Evolutionary conservation across 2,797 vertebrate genomes (phyloP).

Genomic region (Bucorvus abyssinicus): DNA sequence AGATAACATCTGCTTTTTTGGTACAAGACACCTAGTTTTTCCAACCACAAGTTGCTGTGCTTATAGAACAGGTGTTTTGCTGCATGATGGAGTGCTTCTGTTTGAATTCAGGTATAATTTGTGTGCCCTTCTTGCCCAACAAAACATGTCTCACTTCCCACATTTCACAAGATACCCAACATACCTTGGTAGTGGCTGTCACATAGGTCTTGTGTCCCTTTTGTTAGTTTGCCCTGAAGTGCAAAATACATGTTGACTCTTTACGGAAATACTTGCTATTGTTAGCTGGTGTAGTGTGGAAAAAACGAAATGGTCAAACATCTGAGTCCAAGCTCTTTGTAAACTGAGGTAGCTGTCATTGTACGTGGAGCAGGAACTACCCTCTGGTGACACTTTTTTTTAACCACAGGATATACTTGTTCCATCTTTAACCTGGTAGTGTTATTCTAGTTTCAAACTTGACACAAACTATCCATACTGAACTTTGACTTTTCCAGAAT

Average conservation of each 20-base stretch:
- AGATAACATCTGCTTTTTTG: not conserved
- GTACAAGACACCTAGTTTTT: not conserved
- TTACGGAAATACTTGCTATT: not conserved
- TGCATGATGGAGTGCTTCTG: not conserved
- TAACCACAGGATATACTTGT: not conserved
- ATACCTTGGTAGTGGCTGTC: not conserved
- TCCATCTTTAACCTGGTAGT: not conserved
- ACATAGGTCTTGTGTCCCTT: not conserved
- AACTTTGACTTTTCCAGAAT: slow-evolving; percentile 32
- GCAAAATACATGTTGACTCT: not conserved
- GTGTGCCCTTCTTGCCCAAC: not conserved
- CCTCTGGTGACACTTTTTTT: not conserved
- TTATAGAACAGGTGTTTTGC: not conserved
- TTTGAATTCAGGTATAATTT: not conserved
- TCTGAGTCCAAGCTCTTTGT: not conserved
- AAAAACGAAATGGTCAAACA: not conserved
- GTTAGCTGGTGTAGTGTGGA: not conserved
- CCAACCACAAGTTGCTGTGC: not conserved
- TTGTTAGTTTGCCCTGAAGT: not conserved
- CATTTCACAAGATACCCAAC: accelerated
- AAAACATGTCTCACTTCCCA: not conserved
- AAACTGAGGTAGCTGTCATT: not conserved
- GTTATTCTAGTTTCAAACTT: not conserved
- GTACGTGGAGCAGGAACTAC: not conserved
- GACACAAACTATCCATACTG: not conserved